Evolutionary conservation across 2,113 vertebrate species (phyloP), one percentile per base, ranked within the genome.

Genomic region (Grus americana): DNA sequence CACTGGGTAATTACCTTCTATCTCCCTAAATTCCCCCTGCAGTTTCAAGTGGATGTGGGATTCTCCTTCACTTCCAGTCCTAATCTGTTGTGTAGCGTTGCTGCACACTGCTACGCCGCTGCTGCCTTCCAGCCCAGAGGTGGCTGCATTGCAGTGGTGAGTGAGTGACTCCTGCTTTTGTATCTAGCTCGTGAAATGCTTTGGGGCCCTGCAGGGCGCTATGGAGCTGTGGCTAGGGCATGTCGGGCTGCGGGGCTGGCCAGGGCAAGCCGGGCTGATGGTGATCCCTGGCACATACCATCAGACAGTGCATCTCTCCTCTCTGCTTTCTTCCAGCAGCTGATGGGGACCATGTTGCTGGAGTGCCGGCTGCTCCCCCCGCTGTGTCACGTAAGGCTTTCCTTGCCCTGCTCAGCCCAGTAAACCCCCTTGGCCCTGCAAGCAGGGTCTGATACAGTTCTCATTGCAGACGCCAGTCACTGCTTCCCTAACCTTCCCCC

Each of bases 141-240:
- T 90, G 92, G 95, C 95, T 96, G 95, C 88, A 94, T 94, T 96
- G 95, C 96, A 97, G 95, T 80, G 88, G 93, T 95, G 95, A 82
- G 92, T 96, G 92, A 95, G 90, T 93, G 90, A 92, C 82, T 96
- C 95, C 90, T 96, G 93, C 95, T 93, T 96, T 96, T 93, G 92
- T 94, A 63, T 71, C 59, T 93, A 84, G 92, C 75, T 92, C 5
- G 7, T 94, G 79, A 79, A 79, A 70, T 3, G 42, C 90, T 63
- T n/a, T 86, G 63, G 76, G 67, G 63, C 75, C 75, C 78, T 73
- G 65, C 90, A 95, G 67, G 84, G 80, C 0, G 1, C 90, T 94
- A 75, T 92, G 93, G 92, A 92, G 82, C 92, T 88, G 82, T 95
- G 90, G 88, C 72, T 92, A 93, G 88, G 88, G 90, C 82, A 59